Evolutionary conservation across 1,140 invertebrate genomes (phyloP).

Genomic region (Formica exsecta): DNA sequence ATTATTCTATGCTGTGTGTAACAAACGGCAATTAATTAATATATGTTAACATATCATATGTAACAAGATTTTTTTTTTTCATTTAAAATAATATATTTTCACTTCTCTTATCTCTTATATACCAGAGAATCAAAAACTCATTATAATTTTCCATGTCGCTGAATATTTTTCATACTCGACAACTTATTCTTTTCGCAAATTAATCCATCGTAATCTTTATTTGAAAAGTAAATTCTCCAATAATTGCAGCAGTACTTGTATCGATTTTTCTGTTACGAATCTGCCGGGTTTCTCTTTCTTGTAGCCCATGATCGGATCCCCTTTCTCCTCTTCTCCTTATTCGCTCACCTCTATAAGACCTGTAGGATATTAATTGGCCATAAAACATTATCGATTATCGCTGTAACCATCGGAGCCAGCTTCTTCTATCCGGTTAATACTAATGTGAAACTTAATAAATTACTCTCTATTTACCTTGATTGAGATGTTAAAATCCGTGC

Average conservation of each 20-base stretch:
- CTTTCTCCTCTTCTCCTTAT: background rate
- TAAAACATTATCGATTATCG: conserved; percentile 41
- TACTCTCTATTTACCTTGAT: conserved; percentile 12
- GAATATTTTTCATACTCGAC: conserved; percentile 31
- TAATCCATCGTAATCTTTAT: conserved; percentile 38
- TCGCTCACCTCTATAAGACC: background rate
- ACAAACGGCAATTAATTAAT: too few relatives aligned
- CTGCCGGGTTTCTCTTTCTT: background rate
- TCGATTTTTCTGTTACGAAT: conserved; percentile 12
- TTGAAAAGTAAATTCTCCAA: conserved; percentile 15
- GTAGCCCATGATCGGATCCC: background rate
- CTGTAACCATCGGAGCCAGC: background rate
- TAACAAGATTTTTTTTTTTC: background rate
- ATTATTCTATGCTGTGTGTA: too few relatives aligned
- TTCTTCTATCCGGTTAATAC: background rate
- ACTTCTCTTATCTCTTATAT: background rate
- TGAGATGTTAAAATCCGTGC: background rate
- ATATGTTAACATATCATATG: background rate
- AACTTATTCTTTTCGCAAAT: conserved; percentile 23
- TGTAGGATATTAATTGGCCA: conserved; percentile 3
- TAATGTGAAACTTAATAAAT: conserved; percentile 25
- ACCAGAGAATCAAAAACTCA: background rate
- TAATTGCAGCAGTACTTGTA: conserved; percentile 38
- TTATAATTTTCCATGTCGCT: conserved; percentile 29
- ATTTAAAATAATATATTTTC: background rate